Conservation (phyloP, 2,113 vertebrate species). For the Turnix velox region DNA sequence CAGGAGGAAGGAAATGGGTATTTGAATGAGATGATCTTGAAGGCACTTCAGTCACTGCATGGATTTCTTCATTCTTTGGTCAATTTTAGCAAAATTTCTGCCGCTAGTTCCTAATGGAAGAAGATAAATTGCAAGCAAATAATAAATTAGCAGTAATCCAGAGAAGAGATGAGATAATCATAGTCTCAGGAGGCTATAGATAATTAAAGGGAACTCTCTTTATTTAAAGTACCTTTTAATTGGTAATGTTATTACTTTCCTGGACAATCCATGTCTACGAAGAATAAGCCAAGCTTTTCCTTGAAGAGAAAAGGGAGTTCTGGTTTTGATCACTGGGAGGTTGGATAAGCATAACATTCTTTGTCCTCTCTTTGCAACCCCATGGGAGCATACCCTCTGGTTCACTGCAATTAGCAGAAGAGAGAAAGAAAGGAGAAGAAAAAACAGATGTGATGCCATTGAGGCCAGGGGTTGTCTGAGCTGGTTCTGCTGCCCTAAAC, state of each 20-base stretch:
- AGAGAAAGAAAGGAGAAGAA: background rate
- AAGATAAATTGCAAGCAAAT: background rate
- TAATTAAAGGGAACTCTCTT: background rate
- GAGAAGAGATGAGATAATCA: background rate
- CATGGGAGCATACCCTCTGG: background rate
- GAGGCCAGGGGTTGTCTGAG: background rate
- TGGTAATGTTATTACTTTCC: background rate
- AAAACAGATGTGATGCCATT: background rate
- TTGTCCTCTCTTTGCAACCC: background rate
- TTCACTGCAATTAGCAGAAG: background rate
- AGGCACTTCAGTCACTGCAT: background rate
- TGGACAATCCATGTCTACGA: background rate
- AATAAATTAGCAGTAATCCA: background rate
- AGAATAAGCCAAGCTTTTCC: background rate
- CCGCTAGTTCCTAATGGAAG: background rate
- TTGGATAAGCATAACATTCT: background rate
- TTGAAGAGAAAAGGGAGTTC: background rate
- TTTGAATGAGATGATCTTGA: background rate
- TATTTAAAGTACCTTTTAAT: background rate
- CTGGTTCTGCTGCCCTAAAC: background rate
- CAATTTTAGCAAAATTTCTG: background rate
- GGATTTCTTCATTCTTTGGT: background rate
- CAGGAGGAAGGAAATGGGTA: background rate
- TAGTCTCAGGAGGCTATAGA: background rate
- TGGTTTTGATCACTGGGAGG: background rate